Conservation (phyloP, 2,113 vertebrate genomes). For the Scytalopus superciliaris region DNA sequence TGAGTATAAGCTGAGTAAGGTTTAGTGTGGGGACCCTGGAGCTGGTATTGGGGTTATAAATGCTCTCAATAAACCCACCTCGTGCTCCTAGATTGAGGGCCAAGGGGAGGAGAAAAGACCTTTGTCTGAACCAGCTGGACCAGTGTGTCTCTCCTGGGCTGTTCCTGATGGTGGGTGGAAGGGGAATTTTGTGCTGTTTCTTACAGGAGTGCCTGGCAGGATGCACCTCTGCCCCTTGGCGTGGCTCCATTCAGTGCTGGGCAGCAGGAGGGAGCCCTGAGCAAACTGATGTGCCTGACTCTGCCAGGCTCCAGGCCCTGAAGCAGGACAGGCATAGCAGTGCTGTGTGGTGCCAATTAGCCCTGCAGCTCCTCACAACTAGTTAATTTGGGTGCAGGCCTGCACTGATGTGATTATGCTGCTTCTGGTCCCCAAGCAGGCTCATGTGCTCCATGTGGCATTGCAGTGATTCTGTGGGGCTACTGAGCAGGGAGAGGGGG, state of each 20-base stretch:
- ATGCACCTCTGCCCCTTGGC: not conserved
- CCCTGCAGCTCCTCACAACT: not conserved
- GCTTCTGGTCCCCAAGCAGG: not conserved
- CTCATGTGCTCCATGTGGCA: accelerated
- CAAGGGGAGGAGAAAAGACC: not conserved
- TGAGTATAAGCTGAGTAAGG: not conserved
- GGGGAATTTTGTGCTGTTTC: not conserved
- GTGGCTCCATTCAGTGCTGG: accelerated
- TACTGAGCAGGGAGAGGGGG: not conserved
- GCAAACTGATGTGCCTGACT: not conserved
- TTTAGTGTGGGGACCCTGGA: not conserved
- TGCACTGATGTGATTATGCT: not conserved
- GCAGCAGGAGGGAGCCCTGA: not conserved
- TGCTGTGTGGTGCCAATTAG: not conserved
- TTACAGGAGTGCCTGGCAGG: not conserved
- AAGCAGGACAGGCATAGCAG: not conserved
- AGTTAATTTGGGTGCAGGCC: not conserved
- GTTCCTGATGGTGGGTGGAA: not conserved
- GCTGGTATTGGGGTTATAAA: not conserved
- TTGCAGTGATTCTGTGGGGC: accelerated
- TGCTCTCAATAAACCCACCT: accelerated
- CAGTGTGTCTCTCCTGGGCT: not conserved
- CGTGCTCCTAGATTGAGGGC: not conserved
- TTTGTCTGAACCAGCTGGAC: not conserved
- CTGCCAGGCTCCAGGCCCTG: not conserved